Conservation (phyloP, 2,797 vertebrate genomes). For the Steatocranus sp. region DNA sequence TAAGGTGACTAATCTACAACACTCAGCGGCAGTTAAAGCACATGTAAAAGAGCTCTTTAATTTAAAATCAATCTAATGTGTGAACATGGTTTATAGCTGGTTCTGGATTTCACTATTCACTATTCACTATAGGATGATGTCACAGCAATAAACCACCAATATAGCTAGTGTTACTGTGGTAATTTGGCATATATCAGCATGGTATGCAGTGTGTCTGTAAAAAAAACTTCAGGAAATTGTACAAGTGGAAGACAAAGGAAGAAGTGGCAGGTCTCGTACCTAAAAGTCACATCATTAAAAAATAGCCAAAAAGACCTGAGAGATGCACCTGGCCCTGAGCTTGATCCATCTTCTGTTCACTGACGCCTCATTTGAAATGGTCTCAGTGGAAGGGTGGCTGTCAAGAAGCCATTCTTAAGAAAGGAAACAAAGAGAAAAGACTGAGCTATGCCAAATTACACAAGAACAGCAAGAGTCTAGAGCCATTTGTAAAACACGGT, state of each 20-base stretch:
- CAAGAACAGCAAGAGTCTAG: neutral
- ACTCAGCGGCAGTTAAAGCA: neutral
- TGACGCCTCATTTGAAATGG: neutral
- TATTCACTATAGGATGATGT: neutral
- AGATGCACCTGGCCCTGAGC: neutral
- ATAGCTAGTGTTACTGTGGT: neutral
- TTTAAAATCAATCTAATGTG: neutral
- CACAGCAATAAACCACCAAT: neutral
- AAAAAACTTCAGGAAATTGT: neutral
- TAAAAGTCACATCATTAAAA: neutral
- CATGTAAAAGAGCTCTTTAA: neutral
- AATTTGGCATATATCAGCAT: neutral
- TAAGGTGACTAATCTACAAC: neutral
- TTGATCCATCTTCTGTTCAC: neutral
- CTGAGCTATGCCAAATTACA: neutral
- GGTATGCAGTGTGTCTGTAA: neutral
- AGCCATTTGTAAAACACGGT: neutral
- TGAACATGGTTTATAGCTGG: neutral
- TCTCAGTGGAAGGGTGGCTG: neutral
- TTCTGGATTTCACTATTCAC: slow-evolving; percentile 13
- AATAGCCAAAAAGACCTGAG: neutral
- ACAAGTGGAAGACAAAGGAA: neutral
- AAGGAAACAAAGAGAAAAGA: neutral
- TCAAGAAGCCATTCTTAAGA: neutral
- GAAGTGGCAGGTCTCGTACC: neutral